Evolutionary conservation across 2,888 invertebrate species (phyloP).

Genomic region (Epirrhoe alternata): DNA sequence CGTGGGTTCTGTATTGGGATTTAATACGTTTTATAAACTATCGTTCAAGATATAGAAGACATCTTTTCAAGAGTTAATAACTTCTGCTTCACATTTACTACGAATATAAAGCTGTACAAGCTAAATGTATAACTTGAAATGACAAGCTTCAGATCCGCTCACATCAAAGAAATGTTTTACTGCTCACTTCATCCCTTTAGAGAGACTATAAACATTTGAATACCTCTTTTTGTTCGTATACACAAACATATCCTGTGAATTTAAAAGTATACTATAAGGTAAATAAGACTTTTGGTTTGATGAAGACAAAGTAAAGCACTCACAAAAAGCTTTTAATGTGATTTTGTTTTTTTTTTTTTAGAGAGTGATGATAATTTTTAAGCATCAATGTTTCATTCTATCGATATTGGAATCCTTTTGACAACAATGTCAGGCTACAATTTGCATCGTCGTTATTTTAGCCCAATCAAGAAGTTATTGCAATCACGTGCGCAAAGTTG

Average conservation of each 20-base stretch:
- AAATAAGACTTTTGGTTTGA: constrained; percentile 11
- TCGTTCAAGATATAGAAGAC: background rate
- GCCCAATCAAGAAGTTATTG: constrained; percentile 38
- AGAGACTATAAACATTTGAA: constrained; percentile 56
- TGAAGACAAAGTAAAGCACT: background rate
- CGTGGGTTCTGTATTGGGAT: too few species aligned
- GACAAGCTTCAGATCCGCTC: constrained; percentile 50
- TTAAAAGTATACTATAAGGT: constrained; percentile 10
- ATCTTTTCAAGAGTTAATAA: background rate
- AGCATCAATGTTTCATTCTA: constrained; percentile 29
- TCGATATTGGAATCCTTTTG: constrained; percentile 38
- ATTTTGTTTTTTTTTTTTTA: constrained; percentile 17
- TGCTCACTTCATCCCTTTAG: constrained; percentile 54
- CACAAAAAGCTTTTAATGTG: background rate
- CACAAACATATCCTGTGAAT: constrained; percentile 29
- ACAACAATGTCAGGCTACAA: constrained; percentile 45
- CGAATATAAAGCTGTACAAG: constrained; percentile 15
- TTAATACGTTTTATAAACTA: background rate
- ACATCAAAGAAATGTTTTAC: constrained; percentile 62
- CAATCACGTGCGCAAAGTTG: constrained; percentile 31
- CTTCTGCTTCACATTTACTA: background rate
- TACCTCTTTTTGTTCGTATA: constrained; percentile 45
- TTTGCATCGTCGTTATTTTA: constrained; percentile 51
- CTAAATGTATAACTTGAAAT: constrained; percentile 42
- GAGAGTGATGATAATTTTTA: constrained; percentile 15